These are phyloP conservation scores for Palythoa heliodiscus DNA, from an alignment of 92 coral and sea anemone species.

Conservation along the genomic window DNA sequence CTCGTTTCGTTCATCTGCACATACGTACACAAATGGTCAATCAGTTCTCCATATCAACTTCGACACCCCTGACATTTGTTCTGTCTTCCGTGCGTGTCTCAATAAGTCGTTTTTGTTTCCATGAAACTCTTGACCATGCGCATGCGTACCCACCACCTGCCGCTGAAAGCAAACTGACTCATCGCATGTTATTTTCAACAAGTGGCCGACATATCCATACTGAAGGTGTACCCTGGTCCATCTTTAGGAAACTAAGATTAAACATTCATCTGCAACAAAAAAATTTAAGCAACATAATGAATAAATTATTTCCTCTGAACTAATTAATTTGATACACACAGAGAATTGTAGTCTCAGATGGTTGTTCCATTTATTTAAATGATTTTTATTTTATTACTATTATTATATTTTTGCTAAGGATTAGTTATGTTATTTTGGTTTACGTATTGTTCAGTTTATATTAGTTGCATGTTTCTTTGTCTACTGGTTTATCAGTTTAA, in stretches of 20 bases:
- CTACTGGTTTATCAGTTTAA: neutral
- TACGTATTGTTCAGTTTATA: neutral
- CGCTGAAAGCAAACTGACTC: too few species aligned
- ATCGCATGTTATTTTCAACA: too few species aligned
- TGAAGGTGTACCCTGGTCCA: neutral
- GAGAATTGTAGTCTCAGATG: too few species aligned
- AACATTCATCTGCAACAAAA: neutral
- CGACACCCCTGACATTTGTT: neutral
- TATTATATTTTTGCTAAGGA: neutral
- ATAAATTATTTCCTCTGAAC: too few species aligned
- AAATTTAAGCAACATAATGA: neutral
- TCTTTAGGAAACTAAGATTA: neutral
- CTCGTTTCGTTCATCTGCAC: slow-evolving; percentile 31
- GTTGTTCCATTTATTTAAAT: too few species aligned
- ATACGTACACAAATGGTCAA: slow-evolving; percentile 38
- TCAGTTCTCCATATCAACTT: neutral
- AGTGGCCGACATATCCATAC: too few species aligned
- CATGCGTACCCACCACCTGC: too few species aligned
- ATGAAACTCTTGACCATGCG: neutral
- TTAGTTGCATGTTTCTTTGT: neutral
- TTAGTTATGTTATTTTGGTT: too few species aligned
- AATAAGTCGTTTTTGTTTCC: neutral
- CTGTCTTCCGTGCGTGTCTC: neutral
- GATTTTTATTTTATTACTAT: neutral
- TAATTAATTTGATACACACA: too few species aligned